phyloP scores from a whole-genome alignment of 2,888 invertebrate species.

The Molanna angustata region DNA sequence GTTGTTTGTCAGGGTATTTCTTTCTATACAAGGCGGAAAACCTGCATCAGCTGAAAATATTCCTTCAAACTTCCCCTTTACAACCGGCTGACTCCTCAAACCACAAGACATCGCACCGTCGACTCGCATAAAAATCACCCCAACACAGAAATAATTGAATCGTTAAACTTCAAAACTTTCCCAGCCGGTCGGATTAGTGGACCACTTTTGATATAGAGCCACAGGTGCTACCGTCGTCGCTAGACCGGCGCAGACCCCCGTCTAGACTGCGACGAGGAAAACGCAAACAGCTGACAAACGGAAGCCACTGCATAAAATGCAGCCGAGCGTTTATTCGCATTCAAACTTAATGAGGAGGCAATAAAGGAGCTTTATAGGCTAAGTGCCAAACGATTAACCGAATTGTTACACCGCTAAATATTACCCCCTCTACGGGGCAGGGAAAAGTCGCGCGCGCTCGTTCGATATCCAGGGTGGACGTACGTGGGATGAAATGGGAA shows the following conservation, averaged over 20 bases:
- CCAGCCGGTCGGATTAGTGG: too few species aligned
- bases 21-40: slow-evolving; percentile 11
- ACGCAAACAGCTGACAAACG: slow-evolving; percentile 2
- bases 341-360: background rate
- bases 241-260: slow-evolving; percentile 1
- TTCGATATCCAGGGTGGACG: slow-evolving; percentile 6
- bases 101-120: background rate
- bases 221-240: too few species aligned
- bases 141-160: too few species aligned
- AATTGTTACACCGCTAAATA: slow-evolving; percentile 5
- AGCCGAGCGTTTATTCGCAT: background rate
- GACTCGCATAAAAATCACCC: too few species aligned
- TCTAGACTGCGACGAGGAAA: slow-evolving; percentile 4
- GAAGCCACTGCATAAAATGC: slow-evolving; percentile 6
- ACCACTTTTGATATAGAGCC: too few species aligned
- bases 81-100: too few species aligned
- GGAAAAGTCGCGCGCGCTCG: slow-evolving; percentile 16
- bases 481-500: too few species aligned
- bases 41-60: slow-evolving; percentile 19
- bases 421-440: slow-evolving; percentile 10
- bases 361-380: background rate
- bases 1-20: slow-evolving; percentile 13
- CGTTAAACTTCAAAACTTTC: too few species aligned
- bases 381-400: slow-evolving; percentile 5
- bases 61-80: slow-evolving; percentile 2